Percentiles rank a stretch among this genome's conserved stretches.
These are phyloP conservation scores for Brachionichthys hirsutus DNA, from an alignment of 2,113 vertebrate genomes.

Conservation along the genomic window DNA sequence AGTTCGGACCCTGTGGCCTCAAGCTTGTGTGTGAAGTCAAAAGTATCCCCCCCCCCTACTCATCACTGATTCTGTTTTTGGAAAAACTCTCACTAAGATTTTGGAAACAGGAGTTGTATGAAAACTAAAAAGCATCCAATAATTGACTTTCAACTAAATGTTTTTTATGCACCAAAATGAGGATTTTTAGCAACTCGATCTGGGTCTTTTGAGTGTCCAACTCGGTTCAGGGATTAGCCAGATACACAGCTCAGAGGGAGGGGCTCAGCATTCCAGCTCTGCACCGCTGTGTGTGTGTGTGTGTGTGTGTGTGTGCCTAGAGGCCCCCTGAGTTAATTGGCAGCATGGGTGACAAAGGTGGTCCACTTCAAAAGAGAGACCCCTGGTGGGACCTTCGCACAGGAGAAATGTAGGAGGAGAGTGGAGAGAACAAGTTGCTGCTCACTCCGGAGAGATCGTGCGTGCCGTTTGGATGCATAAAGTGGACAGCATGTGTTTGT, in stretches of 20 bases:
- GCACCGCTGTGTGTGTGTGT: constrained; percentile 62
- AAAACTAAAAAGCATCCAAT: too few species aligned
- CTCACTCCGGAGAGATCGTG: too few species aligned
- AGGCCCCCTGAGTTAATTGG: constrained; percentile 83
- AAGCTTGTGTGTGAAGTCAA: constrained; percentile 52
- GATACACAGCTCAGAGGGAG: constrained; percentile 61
- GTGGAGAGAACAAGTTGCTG: constrained; percentile 19
- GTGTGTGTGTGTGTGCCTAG: constrained; percentile 62
- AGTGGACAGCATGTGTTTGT: neutral
- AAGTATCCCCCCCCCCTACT: constrained; percentile 41
- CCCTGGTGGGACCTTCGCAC: constrained; percentile 70
- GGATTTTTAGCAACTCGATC: constrained; percentile 21
- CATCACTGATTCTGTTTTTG: neutral
- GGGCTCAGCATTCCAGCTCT: constrained; percentile 67
- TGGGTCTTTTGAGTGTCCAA: constrained; percentile 38
- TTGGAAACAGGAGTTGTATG: neutral
- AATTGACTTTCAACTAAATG: too few species aligned
- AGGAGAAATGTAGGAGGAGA: constrained; percentile 31
- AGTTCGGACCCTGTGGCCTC: constrained; percentile 45
- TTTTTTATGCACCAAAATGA: too few species aligned
- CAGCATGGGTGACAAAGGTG: constrained; percentile 83
- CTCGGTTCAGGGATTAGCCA: constrained; percentile 67
- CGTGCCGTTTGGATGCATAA: constrained; percentile 12
- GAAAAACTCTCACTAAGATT: neutral
- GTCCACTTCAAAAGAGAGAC: constrained; percentile 78